Base-by-base conservation (phyloP, 1,140 invertebrate genomes). In the Drosophila burlai region DNA sequence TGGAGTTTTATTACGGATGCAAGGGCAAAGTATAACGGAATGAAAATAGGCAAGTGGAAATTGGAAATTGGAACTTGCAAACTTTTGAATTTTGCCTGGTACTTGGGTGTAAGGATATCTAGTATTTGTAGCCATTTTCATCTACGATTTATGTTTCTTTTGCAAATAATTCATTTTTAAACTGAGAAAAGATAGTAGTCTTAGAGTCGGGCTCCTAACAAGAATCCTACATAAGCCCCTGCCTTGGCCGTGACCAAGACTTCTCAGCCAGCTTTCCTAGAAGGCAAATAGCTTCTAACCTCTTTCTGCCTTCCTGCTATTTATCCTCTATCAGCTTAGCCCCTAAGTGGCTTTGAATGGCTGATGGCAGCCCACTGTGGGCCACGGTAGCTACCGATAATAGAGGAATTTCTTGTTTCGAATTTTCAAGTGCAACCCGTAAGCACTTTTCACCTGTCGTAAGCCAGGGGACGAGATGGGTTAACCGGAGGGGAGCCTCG, bases 341-440 rank as follows among this genome's bases (percentile, higher is more conserved):
- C 21, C 29, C 46, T 52, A 66, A 69, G 47, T 21, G 47, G 46
- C 18, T 52, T 66, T 38, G 9, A 18, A 34, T 36, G 31, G 18
- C 40, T 21, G 21, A 45, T n/a, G 40, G 13, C 24, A 54, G 16
- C n/a, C 40, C 42, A 10, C 49, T 31, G 6, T 34, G 49, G 18
- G 49, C 49, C 16, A 0, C 4, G 16, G 21, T 7, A 34, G 42
- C 45, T 38, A n/a, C 31, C 59, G 42, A 47, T 46, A 16, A 59
- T 59, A 57, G 54, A n/a, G 54, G 21, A 36, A 42, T 52, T 52
- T 52, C 29, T 31, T 34, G 21, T 31, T 47, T 72, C 15, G 26
- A 38, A 54, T 15, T 69, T 69, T 71, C 59, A 67, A 67, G 64
- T 67, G 64, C 64, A 57, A 71, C 34, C 64, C 24, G 67, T 71